phyloP scores from a whole-genome alignment of 2,797 vertebrate genomes.

The Amniataba percoides region DNA sequence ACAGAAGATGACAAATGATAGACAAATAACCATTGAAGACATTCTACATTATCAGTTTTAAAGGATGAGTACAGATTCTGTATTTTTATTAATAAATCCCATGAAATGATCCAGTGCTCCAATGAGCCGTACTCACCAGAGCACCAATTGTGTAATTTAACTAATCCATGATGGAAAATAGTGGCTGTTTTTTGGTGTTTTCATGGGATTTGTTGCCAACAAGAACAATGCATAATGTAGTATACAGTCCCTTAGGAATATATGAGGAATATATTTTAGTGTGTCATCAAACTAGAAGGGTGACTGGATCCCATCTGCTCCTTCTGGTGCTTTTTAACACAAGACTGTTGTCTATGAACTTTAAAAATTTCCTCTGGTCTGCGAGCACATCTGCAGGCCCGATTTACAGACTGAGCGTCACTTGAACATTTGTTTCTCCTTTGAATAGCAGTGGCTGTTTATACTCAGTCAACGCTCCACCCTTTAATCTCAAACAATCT shows the following conservation, averaged over 20 bases:
- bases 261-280: background rate
- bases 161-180: background rate
- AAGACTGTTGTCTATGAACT: background rate
- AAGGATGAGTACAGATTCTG: background rate
- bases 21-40: too few relatives aligned
- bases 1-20: constrained; percentile 36
- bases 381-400: constrained; percentile 37
- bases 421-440: constrained; percentile 43
- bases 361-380: background rate
- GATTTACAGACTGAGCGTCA: background rate
- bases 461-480: background rate
- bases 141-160: background rate
- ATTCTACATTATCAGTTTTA: background rate
- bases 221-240: background rate
- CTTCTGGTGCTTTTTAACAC: background rate
- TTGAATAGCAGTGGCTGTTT: constrained; percentile 2
- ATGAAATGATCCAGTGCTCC: background rate
- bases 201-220: background rate
- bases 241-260: too few relatives aligned
- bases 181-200: background rate
- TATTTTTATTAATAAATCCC: background rate
- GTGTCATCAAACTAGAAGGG: background rate
- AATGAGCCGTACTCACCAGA: background rate
- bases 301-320: background rate
- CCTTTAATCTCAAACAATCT: constrained; percentile 12